phyloP scores from a whole-genome alignment of 2,113 vertebrate genomes.

The Rhinolophus ferrumequinum region DNA sequence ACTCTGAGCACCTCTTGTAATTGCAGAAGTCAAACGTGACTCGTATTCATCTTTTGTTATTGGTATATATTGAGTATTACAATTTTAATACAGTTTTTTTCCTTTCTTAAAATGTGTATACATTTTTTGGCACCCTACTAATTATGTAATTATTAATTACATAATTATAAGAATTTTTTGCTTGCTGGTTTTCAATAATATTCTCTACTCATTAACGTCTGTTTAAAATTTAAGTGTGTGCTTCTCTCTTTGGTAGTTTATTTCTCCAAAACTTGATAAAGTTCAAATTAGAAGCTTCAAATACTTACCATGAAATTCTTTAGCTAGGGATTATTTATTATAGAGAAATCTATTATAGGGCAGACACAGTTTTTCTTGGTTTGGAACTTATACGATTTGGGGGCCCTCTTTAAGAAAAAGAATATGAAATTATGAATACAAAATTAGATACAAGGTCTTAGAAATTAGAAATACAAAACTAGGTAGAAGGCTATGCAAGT shows the following conservation, averaged over 20 bases:
- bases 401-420: neutral
- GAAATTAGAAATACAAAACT: conserved; percentile 33
- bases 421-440: neutral
- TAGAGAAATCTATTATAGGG: neutral
- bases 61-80: no score
- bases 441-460: conserved; percentile 4
- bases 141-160: neutral
- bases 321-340: neutral
- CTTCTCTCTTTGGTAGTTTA: neutral
- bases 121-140: no score
- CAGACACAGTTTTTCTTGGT: neutral
- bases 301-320: neutral
- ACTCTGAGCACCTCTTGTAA: no score
- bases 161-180: neutral
- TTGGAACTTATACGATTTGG: neutral
- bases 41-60: no score
- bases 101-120: no score
- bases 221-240: neutral
- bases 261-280: conserved; percentile 1
- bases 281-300: neutral
- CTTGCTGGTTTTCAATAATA: conserved; percentile 35
- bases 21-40: no score
- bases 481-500: neutral
- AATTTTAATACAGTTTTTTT: no score
- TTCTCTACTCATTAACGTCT: neutral